phyloP scores from a whole-genome alignment of 2,797 vertebrate genomes.

The Agapornis canus region DNA sequence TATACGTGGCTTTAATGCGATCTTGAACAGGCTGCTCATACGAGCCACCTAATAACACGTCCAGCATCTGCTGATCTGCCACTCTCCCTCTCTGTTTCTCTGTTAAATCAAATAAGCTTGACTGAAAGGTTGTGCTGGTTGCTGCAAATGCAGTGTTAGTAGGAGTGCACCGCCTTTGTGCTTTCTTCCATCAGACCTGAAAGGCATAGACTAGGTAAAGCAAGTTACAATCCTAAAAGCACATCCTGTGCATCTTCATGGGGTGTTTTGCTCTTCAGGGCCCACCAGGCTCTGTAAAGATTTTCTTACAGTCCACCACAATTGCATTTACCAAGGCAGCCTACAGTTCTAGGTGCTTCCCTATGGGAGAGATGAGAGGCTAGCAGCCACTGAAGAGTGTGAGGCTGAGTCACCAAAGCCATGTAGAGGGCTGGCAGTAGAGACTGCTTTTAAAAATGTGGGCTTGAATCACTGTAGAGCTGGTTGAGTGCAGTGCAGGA shows the following conservation, averaged over 20 bases:
- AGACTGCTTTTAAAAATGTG: not conserved
- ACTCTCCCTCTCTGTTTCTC: not conserved
- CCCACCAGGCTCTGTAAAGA: not conserved
- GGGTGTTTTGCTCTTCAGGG: not conserved
- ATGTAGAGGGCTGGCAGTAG: not conserved
- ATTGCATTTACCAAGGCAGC: constrained; percentile 3
- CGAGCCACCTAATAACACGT: not conserved
- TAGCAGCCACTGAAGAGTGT: not conserved
- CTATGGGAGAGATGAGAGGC: not conserved
- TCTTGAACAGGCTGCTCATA: not conserved
- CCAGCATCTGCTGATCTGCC: not conserved
- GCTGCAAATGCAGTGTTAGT: not conserved
- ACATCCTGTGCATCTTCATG: not conserved
- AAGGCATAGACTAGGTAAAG: not conserved
- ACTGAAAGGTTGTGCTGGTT: not conserved
- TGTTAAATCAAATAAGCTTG: not conserved
- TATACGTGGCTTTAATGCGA: not conserved
- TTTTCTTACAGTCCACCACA: not conserved
- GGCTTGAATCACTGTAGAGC: not conserved
- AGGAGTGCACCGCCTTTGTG: not conserved
- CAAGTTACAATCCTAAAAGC: not conserved
- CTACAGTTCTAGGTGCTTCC: not conserved
- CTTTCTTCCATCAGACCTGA: not conserved
- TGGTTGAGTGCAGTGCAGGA: not conserved
- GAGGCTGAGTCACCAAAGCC: not conserved